Evolutionary conservation across 2,888 invertebrate genomes (phyloP), one percentile per base, ranked within the genome.

Genomic region (Eulithis prunata): DNA sequence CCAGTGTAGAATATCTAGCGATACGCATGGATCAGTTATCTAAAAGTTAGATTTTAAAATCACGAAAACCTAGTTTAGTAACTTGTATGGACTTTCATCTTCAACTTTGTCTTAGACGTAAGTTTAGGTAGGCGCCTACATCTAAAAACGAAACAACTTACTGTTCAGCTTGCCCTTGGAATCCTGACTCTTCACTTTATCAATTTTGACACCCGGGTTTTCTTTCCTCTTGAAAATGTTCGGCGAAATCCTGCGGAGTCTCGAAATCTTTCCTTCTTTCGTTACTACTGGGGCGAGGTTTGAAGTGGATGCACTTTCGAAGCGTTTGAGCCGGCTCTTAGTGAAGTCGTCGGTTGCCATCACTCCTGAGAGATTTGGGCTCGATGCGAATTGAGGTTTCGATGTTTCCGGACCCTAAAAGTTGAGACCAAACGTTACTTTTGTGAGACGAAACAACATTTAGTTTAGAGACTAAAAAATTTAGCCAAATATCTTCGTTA

Each of bases 311-410:
- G 82, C 83, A 54, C 90, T 89, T 7, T 89, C 91, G 12, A 75
- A 74, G 1, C 88, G 80, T 62, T 82, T 87, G 6, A 89, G 68
- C 14, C 72, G 79, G 46, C 72, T 79, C 67, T 85, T 89, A 0
- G 76, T 66, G 2, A 78, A 72, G 28, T 87, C 86, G 6, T 89
- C 86, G 2, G 78, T 80, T 0, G 74, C 70, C 10, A 69, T 62
- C 32, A 84, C 60, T 0, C 81, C 82, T 0, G 88, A 86, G 12
- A 93, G 76, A 63, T 92, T 92, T 0, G 92, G 92, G 60, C 90
- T 91, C 0, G 92, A 93, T 3, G 88, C 85, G 62, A 88, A 92
- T 72, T 92, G 91, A 4, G 79, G 66, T 76, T 86, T 91, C 0
- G 84, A 73, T 14, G 77, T 68, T 68, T 91, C 91, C 45, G 79